A percentile compares a stretch with the other conserved stretches of the same genome.
These are phyloP conservation scores for Platyscelio sp. DNA, from an alignment of 2,888 invertebrate genomes.

Conservation along the genomic window DNA sequence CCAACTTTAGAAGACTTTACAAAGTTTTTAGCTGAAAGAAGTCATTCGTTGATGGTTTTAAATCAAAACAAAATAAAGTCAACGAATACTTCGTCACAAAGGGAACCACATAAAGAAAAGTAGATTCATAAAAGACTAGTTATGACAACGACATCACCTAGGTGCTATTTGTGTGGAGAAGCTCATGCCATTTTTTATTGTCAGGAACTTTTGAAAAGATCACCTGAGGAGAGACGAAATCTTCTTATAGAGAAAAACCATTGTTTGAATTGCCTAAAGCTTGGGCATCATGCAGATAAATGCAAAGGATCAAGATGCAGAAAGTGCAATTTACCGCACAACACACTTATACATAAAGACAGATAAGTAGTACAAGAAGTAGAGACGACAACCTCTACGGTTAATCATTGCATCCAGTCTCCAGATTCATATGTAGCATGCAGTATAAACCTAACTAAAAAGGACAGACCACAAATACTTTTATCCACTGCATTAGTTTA, in stretches of 20 bases:
- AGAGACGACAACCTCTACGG: not conserved
- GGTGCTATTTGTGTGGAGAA: not conserved
- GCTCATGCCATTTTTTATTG: not conserved
- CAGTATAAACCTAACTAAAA: not conserved
- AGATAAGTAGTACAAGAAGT: not conserved
- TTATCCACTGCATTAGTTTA: slow-evolving; percentile 2
- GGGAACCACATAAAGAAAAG: too few species aligned
- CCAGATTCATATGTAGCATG: not conserved
- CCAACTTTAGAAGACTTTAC: slow-evolving; percentile 2
- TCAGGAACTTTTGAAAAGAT: not conserved
- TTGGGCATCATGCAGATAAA: not conserved
- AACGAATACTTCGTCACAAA: not conserved
- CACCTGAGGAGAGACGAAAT: not conserved
- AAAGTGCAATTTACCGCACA: not conserved
- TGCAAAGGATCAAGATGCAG: not conserved
- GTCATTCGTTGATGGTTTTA: not conserved
- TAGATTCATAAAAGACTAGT: not conserved
- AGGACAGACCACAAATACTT: not conserved
- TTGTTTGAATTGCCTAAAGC: not conserved
- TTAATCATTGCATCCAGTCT: not conserved
- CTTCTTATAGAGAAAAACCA: not conserved
- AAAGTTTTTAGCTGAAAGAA: not conserved
- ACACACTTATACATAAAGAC: not conserved
- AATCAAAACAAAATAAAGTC: not conserved
- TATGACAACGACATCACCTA: not conserved